Base-by-base conservation (phyloP, 2,888 invertebrate species). In the Hyppa rectilinea region DNA sequence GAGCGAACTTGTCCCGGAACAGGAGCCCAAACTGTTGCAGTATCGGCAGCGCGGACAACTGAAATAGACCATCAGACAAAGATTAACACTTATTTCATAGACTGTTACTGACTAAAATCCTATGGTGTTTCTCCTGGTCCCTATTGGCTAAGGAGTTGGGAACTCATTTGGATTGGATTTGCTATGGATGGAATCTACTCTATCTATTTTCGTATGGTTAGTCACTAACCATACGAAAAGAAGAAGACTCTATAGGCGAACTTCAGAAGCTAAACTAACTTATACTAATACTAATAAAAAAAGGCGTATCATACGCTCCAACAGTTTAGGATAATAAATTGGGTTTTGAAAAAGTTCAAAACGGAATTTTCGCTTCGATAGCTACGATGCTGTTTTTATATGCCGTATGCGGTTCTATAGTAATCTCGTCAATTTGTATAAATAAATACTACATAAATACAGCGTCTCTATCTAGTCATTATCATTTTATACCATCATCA, bases 1-100 rank as follows among this genome's bases (percentile, higher is more conserved):
- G 90, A 5, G 92, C 84, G 82, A 97, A 96, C 82, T 96, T 96
- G 83, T 97, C 97, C 26, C 97, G 96, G 89, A 97, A 98, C 70
- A 98, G 93, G 36, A 98, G 95, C 0, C 97, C 97, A 85, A 98
- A 98, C 87, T 97, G 97, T 91, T 98, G 97, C 70, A 97, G 92
- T 83, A 97, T 94, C 5, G 97, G 97, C 81, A 97, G 96, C 23
- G 97, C 96, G 67, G 97, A 96, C 14, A 98, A 90, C 98, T 98
- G 94, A 23, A 96, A 95, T 36, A 26, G 17, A 64, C 0, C n/a
- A 47, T 9, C 20, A 55, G 20, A 60, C 12, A 43, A 45, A 47
- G 14, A 40, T 70, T 26, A 66, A 50, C 17, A 59, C 29, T 59
- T 59, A 14, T 43, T n/a, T 29, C n/a, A 14, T 45, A 45, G 14